Conservation (phyloP, 2,888 invertebrate genomes). For the Mystacides longicornis region DNA sequence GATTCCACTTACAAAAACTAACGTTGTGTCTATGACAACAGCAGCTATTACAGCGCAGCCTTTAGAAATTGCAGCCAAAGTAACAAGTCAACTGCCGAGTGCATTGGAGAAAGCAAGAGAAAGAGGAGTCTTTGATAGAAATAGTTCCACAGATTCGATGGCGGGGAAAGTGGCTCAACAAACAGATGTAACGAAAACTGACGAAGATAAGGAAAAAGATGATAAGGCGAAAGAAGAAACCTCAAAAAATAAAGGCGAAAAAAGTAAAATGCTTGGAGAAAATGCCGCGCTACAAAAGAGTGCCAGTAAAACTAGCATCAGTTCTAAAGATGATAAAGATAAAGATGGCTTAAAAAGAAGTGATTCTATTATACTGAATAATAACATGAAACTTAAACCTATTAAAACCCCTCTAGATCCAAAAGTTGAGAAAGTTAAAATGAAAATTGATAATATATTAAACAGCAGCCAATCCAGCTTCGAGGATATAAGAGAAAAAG, state of each 20-base stretch:
- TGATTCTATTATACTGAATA: constrained; percentile 34
- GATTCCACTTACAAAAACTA: constrained; percentile 44
- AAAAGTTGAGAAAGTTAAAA: constrained; percentile 43
- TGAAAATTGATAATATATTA: constrained; percentile 44
- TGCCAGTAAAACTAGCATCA: constrained; percentile 27
- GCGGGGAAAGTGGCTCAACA: constrained; percentile 36
- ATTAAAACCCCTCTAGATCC: constrained; percentile 44
- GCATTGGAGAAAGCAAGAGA: constrained; percentile 47
- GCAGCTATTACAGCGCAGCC: constrained; percentile 52
- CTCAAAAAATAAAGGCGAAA: constrained; percentile 22
- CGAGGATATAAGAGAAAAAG: constrained; percentile 36
- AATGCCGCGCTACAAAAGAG: constrained; percentile 21
- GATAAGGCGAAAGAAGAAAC: constrained; percentile 20
- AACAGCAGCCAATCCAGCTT: constrained; percentile 45
- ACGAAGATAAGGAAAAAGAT: constrained; percentile 14
- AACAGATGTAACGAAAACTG: constrained; percentile 11
- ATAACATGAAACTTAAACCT: constrained; percentile 39
- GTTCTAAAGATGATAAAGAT: constrained; percentile 21
- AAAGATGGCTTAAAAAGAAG: constrained; percentile 12
- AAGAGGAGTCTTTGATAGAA: constrained; percentile 43
- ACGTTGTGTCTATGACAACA: constrained; percentile 51
- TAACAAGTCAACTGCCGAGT: constrained; percentile 47
- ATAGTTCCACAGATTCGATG: constrained; percentile 42
- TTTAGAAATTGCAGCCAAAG: constrained; percentile 47
- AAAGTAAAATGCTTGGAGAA: constrained; percentile 20